A percentile compares a stretch with the other conserved stretches of the same genome.
These are phyloP conservation scores for Aphelocoma coerulescens DNA, from an alignment of 2,113 vertebrate species.

Conservation along the genomic window DNA sequence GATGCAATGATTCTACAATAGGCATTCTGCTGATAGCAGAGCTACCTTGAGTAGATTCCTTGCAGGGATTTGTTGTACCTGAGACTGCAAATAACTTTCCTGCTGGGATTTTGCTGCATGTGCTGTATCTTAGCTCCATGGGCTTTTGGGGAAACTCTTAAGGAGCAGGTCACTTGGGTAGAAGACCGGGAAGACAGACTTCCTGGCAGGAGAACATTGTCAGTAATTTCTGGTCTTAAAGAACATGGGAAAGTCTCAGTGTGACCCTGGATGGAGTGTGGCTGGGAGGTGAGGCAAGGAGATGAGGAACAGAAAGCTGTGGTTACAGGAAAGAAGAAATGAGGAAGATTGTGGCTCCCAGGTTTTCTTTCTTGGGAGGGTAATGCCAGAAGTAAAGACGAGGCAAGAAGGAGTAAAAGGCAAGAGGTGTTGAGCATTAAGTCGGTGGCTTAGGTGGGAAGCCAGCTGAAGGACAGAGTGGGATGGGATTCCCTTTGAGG, in stretches of 20 bases:
- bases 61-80: background rate
- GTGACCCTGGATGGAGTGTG: background rate
- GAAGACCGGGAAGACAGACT: background rate
- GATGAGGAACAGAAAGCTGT: background rate
- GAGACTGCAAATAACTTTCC: background rate
- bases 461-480: background rate
- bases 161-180: background rate
- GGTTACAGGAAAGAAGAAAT: background rate
- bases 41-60: background rate
- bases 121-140: background rate
- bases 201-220: background rate
- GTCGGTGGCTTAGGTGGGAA: background rate
- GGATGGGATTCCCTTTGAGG: background rate
- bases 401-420: background rate
- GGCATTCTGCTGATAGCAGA: background rate
- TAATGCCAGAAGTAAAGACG: background rate
- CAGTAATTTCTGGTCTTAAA: background rate
- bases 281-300: background rate
- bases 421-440: background rate
- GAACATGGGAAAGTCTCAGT: background rate
- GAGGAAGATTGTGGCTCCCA: background rate
- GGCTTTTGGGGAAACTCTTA: background rate
- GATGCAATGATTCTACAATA: fast-evolving
- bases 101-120: background rate
- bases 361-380: too few species aligned